Conservation (phyloP, 2,888 invertebrate genomes). For the Drosophila melanosoma region DNA sequence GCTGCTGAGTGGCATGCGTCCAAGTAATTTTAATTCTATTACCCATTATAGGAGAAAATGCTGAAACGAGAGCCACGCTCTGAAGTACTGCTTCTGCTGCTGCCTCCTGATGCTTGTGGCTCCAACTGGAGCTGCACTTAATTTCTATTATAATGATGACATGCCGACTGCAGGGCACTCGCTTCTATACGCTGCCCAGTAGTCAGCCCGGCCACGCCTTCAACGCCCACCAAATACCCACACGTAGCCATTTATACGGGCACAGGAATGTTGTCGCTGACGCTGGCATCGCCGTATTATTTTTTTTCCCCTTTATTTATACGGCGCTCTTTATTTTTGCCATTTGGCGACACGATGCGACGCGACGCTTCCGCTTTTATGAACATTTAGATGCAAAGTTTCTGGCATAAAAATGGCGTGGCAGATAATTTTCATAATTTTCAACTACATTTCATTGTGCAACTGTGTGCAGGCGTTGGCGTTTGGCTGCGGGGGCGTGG, state of each 20-base stretch:
- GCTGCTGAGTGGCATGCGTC: slow-evolving; percentile 63
- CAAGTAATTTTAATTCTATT: slow-evolving; percentile 76
- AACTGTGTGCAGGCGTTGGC: slow-evolving; percentile 66
- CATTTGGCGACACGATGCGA: slow-evolving; percentile 66
- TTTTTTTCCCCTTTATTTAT: slow-evolving; percentile 19
- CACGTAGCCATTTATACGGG: slow-evolving; percentile 30
- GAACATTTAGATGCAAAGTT: slow-evolving; percentile 81
- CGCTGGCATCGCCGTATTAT: slow-evolving; percentile 23
- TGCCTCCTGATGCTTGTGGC: slow-evolving; percentile 18
- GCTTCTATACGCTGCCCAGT: slow-evolving; percentile 25
- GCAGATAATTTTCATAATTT: slow-evolving; percentile 81
- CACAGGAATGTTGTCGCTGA: slow-evolving; percentile 26
- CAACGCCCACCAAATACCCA: slow-evolving; percentile 24
- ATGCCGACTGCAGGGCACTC: slow-evolving; percentile 68
- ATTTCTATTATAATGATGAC: slow-evolving; percentile 77
- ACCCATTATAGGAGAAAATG: slow-evolving; percentile 60
- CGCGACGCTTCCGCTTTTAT: slow-evolving; percentile 76
- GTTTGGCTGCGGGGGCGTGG: slow-evolving; percentile 53
- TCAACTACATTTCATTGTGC: slow-evolving; percentile 80
- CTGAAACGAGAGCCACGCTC: slow-evolving; percentile 42
- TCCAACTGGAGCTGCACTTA: slow-evolving; percentile 66
- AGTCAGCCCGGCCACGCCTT: slow-evolving; percentile 44
- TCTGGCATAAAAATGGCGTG: slow-evolving; percentile 81
- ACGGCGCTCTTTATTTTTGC: slow-evolving; percentile 35
- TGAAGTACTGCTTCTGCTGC: slow-evolving; percentile 25